Conservation (phyloP, 2,797 vertebrate genomes). For the Euphonia xanthogaster region DNA sequence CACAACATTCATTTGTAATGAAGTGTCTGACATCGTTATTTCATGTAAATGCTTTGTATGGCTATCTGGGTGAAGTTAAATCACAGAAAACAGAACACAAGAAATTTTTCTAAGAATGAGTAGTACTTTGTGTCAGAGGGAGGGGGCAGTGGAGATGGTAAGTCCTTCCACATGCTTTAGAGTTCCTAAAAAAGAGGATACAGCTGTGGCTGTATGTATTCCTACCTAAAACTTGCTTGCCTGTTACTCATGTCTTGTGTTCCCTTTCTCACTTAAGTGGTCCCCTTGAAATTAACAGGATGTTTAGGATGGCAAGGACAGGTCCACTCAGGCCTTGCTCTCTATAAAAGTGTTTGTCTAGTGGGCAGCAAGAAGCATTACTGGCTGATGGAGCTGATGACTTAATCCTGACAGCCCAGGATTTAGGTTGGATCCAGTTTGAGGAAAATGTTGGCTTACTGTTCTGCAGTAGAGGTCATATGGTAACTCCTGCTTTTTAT, state of each 20-base stretch:
- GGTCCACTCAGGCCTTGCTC: background rate
- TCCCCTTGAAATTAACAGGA: background rate
- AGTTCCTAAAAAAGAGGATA: background rate
- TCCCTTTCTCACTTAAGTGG: background rate
- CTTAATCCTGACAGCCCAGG: background rate
- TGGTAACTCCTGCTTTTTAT: background rate
- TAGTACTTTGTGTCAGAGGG: background rate
- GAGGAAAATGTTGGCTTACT: background rate
- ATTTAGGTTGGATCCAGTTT: background rate
- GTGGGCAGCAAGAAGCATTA: background rate
- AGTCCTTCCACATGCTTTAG: background rate
- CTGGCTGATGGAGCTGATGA: background rate
- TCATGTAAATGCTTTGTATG: background rate
- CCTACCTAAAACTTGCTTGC: background rate
- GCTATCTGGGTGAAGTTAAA: background rate
- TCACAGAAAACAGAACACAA: background rate
- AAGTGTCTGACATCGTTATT: background rate
- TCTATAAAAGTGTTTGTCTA: background rate
- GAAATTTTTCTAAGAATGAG: background rate
- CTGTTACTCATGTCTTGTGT: background rate
- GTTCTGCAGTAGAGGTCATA: background rate
- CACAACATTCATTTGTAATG: background rate
- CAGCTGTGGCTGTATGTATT: background rate
- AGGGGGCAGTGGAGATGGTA: background rate
- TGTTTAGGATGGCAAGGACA: background rate